Evolutionary conservation across 2,797 vertebrate genomes (phyloP), one percentile per base, ranked within the genome.

Genomic region (Rhincodon typus): DNA sequence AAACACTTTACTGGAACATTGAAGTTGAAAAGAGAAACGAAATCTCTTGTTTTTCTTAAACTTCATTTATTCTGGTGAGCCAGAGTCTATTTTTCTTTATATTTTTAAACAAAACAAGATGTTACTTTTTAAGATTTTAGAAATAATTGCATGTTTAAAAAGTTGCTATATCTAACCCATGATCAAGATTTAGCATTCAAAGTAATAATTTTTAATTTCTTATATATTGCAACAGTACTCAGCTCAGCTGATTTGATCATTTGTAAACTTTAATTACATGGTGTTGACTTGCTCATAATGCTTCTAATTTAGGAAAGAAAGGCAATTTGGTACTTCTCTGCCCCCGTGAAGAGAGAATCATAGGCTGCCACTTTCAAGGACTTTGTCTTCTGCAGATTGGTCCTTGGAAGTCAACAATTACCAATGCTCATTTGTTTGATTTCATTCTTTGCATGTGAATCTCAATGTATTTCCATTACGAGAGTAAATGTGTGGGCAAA

Each of bases 311-410:
- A 72, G 93, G 93, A 74, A 46, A 70, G 93, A 50, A 74, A 72
- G 67, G 69, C 38, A 72, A 15, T 27, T 42, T 70, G 69, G 25
- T 72, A 66, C 66, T 94, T 94, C n/a, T 94, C 91, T 94, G 91
- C 91, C 91, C 62, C 53, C 91, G 93, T 94, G 93, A 94, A 94
- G 93, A 74, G 93, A 70, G 93, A 94, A 94, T 94, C 93, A 94
- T 72, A 94, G 93, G 67, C 23, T 94, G 93, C 69, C 93, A 94
- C 67, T 50, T 94, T 27, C 27, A 72, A 94, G 93, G 93, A 94
- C 93, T 72, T 74, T 72, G 67, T 74, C 69, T 94, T 21, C 42
- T 72, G 67, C 72, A 74, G 67, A 94, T 34, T 46, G 38, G 93
- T 46, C 93, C 93, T 53, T 74, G 67, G 69, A 74, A 94, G 46